Evolutionary conservation across 2,888 invertebrate species (phyloP), one percentile per base, ranked within the genome.

Genomic region (Acleris cristana): DNA sequence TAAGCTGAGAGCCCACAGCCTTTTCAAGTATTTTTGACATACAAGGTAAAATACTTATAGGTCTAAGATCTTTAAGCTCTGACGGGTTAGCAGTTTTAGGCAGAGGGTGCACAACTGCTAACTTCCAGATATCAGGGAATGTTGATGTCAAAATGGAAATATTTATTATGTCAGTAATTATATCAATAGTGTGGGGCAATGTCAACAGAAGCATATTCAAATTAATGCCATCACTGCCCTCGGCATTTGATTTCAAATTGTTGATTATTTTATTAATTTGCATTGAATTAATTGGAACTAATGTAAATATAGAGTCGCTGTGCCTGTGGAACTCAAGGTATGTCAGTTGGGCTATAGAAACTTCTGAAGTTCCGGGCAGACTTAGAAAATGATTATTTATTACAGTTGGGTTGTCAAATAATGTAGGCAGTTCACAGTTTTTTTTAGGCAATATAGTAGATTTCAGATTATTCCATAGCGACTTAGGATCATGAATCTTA

Each of bases 21-120:
- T 26, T 26, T 26, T 26, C 26, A 2, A 26, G 2, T 3, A 26
- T 26, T 26, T 26, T 26, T 3, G 26, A 26, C 26, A 52, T 23
- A 26, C 61, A 61, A n/a, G 61, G 53, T 44, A 61, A 19, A 14
- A 61, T 61, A n/a, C 61, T 61, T n/a, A 61, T 53, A 1, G 61
- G 61, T 19, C 61, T 53, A 4, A 40, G 61, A 12, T 61, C 52
- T 44, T 52, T 53, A 0, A 26, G 8, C 3, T 53, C 12, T 16
- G 23, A 8, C 6, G 53, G 44, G 8, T 58, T 52, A 21, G 23
- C 6, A 14, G 16, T 14, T 14, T 52, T 52, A 23, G 52, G 52
- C 6, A 52, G 26, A 3, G 40, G 61, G 34, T 1, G 30, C 1
- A 49, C 30, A 14, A 60, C 14, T 12, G 49, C 49, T 7, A 49